phyloP scores from a whole-genome alignment of 2,113 vertebrate genomes.

The Ifrita kowaldi region DNA sequence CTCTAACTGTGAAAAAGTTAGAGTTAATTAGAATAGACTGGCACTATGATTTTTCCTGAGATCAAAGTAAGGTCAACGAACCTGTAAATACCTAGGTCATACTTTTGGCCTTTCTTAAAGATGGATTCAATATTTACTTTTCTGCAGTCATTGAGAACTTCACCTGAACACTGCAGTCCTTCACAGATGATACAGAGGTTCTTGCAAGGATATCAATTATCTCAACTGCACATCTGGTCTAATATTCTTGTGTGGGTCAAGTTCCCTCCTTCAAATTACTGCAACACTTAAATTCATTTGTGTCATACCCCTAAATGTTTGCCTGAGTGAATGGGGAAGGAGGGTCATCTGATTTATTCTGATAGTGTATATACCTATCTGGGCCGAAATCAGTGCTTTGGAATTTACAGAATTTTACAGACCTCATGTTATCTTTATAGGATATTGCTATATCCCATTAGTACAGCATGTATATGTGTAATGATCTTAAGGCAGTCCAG shows the following conservation, averaged over 20 bases:
- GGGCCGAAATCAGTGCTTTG: not conserved
- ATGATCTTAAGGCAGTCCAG: not conserved
- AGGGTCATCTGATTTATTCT: not conserved
- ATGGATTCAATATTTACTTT: not conserved
- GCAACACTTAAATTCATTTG: not conserved
- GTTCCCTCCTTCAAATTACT: not conserved
- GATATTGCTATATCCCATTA: not conserved
- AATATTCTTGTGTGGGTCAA: not conserved
- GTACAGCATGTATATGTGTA: not conserved
- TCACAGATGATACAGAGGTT: not conserved
- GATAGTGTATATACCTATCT: accelerated
- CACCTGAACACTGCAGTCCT: not conserved
- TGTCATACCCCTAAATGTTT: not conserved
- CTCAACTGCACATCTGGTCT: not conserved
- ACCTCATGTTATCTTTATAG: not conserved
- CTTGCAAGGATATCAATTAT: not conserved
- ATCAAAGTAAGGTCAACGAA: not conserved
- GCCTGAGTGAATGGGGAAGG: not conserved
- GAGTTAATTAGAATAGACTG: not conserved
- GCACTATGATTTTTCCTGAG: not conserved
- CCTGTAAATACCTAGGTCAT: not conserved
- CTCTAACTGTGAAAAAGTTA: not conserved
- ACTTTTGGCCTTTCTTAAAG: not conserved
- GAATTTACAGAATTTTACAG: not conserved
- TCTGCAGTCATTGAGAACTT: not conserved